phyloP scores from a whole-genome alignment of 2,113 vertebrate genomes.

The Rhagologus leucostigma region DNA sequence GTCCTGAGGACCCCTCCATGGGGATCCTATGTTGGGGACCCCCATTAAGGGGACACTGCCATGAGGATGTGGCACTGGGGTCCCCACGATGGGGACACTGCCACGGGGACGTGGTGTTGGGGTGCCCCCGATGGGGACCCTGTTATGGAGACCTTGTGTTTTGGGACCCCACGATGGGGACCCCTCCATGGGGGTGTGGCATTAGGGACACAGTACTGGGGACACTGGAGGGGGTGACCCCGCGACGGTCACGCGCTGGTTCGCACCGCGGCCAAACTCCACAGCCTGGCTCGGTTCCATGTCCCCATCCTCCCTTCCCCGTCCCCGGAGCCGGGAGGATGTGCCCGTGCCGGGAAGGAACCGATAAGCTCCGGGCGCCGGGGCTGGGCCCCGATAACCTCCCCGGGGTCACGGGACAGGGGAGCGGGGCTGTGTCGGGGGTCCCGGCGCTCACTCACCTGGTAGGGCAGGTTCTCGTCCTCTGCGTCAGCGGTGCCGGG shows the following conservation, averaged over 20 bases:
- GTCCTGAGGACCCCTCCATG: background rate
- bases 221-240: background rate
- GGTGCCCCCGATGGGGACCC: background rate
- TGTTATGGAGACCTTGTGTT: background rate
- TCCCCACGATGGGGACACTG: background rate
- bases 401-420: rapidly evolving
- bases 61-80: too few species aligned
- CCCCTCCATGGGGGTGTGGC: background rate
- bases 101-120: rapidly evolving
- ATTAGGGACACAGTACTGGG: background rate
- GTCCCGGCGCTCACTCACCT: constrained; percentile 57
- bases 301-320: background rate
- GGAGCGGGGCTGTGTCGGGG: background rate
- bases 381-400: background rate
- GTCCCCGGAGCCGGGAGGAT: background rate
- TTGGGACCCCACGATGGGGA: background rate
- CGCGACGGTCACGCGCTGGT: background rate
- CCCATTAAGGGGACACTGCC: too few species aligned
- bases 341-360: background rate
- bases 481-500: constrained; percentile 25
- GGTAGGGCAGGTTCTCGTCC: constrained; percentile 73
- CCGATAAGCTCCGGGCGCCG: background rate
- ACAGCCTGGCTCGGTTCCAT: background rate
- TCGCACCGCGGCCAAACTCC: background rate
- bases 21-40: background rate